Base-by-base conservation (phyloP, 1,140 invertebrate species). In the Mesaphorura yosii region DNA sequence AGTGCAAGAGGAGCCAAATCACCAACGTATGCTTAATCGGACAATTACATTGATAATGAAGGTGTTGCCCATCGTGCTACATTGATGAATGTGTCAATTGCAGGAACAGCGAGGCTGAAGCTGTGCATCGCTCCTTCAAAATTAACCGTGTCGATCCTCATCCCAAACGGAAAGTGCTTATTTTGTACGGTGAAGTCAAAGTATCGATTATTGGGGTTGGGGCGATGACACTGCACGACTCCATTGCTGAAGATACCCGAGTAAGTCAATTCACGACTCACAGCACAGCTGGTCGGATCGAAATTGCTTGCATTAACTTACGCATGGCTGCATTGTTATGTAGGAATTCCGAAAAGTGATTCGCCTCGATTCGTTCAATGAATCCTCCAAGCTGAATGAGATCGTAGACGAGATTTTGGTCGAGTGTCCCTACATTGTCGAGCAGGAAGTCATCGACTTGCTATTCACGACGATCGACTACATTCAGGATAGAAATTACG, bases 341-440 rank as follows among this genome's bases (percentile, higher is more conserved):
- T 69, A 79, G 80, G 77, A 82, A 68, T 83, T 83, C 61, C 82
- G 85, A 65, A 86, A 86, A 72, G 78, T 84, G 52, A 92, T 95
- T 44, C 76, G 87, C 45, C 68, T 95, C 41, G 86, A 88, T 61
- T 85, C 83, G 67, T 70, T 94, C 38, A 84, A 84, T 67, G 73
- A 78, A 3, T 76, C 83, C 57, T 87, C 87, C 20, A 82, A 94
- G 72, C 81, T 89, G 57, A 73, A 77, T 52, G 75, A 78, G 3
- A 68, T 95, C 53, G 85, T 89, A 3, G 82, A 80, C 64, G 86
- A 91, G 73, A 85, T 95, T 6, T 79, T 94, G 38, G 80, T 86
- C 52, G 86, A 88, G 70, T 94, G 89, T 71, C 81, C 83, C 65
- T 72, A 94, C 17, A 92, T 95, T 65, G n/a, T n/a, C n/a, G 86